These are phyloP conservation scores for Galendromus occidentalis DNA, from an alignment of 1,140 invertebrate genomes.

Conservation along the genomic window DNA sequence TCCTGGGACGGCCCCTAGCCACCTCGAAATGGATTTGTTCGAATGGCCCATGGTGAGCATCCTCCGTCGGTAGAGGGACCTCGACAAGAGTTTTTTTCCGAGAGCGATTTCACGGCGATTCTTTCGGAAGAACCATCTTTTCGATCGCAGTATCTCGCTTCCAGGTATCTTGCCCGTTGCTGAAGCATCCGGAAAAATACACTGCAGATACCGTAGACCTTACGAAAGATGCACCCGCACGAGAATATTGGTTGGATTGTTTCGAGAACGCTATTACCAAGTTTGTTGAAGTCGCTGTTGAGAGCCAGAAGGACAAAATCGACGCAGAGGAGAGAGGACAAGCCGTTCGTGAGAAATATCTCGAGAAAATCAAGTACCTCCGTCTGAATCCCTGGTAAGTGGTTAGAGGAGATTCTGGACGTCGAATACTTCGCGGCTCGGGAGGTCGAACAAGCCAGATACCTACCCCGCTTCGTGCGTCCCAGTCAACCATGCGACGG, in stretches of 20 bases:
- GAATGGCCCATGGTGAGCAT: background rate
- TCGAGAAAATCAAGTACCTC: slow-evolving; percentile 52
- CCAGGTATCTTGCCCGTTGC: slow-evolving; percentile 40
- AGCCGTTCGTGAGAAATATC: slow-evolving; percentile 61
- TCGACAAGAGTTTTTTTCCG: background rate
- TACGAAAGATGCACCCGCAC: slow-evolving; percentile 56
- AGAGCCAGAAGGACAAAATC: slow-evolving; percentile 47
- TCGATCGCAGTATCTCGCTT: slow-evolving; percentile 17
- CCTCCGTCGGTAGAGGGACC: background rate
- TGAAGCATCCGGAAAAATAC: slow-evolving; percentile 43
- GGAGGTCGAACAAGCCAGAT: no score
- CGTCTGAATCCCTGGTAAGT: slow-evolving; percentile 35
- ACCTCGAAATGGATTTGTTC: background rate
- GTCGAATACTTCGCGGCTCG: no score
- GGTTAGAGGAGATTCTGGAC: slow-evolving; percentile 15
- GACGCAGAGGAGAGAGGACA: slow-evolving; percentile 54
- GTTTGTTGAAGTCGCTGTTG: slow-evolving; percentile 38
- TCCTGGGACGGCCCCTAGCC: background rate
- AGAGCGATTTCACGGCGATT: background rate
- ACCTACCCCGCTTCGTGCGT: no score
- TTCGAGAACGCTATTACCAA: slow-evolving; percentile 49
- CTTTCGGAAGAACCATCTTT: no score
- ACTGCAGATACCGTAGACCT: slow-evolving; percentile 74
- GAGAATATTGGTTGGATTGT: slow-evolving; percentile 78
- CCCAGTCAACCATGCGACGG: no score